Evolutionary conservation across 92 coral and sea anemone species (phyloP).

Genomic region (Bergia sp.): DNA sequence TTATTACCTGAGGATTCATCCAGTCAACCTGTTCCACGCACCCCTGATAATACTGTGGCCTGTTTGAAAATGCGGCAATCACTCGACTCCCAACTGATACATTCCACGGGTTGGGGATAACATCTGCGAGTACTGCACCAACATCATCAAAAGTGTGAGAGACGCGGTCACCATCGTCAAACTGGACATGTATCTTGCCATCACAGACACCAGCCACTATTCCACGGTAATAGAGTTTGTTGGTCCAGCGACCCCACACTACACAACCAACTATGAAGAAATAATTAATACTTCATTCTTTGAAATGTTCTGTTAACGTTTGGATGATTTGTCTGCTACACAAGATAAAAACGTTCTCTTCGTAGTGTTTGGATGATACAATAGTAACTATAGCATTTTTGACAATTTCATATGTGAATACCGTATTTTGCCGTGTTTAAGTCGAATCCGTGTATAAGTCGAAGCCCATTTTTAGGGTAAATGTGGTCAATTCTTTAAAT

Average conservation of each 20-base stretch:
- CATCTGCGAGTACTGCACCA: conserved; percentile 59
- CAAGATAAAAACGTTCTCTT: too few species aligned
- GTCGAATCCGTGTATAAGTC: too few species aligned
- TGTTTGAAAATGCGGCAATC: conserved; percentile 54
- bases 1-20: conserved; percentile 39
- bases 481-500: too few species aligned
- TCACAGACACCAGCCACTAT: conserved; percentile 36
- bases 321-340: too few species aligned
- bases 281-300: not conserved
- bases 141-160: conserved; percentile 60
- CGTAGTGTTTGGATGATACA: too few species aligned
- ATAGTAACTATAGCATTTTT: too few species aligned
- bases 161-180: conserved; percentile 70
- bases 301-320: too few species aligned
- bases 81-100: conserved; percentile 66
- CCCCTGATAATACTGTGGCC: conserved; percentile 56
- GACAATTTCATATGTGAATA: too few species aligned
- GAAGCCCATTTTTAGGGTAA: too few species aligned
- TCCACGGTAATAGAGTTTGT: conserved; percentile 65
- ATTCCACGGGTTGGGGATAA: conserved; percentile 52
- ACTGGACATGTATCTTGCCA: conserved; percentile 64
- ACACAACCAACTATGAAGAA: conserved; percentile 12
- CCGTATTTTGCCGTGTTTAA: too few species aligned
- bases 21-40: conserved; percentile 57
- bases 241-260: conserved; percentile 68